Base-by-base conservation (phyloP, 1,140 invertebrate genomes). In the Cydia fagiglandana region DNA sequence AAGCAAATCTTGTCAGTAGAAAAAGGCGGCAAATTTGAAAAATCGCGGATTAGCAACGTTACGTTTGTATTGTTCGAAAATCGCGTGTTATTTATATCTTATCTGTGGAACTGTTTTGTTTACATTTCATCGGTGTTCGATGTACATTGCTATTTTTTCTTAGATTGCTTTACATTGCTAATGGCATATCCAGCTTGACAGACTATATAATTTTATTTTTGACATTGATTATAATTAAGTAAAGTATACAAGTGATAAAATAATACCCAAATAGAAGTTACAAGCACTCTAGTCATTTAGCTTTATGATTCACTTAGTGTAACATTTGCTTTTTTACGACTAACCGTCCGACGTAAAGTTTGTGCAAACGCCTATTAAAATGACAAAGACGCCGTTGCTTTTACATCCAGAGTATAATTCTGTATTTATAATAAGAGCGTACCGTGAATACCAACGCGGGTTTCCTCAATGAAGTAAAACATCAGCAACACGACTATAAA, bases 401-500 rank as follows among this genome's bases (percentile, higher is more conserved):
- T 70, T 38, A 70, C 30, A 70, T 17, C 30, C n/a, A 70, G 66
- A 38, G 30, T 30, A 70, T 70, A 70, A 70, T 70, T 70, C 34
- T 41, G 66, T 17, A 38, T 70, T 70, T 70, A n/a, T 70, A 68
- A 68, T 68, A 70, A 17, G 66, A 17, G n/a, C 66, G 34, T 38
- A 38, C 34, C 28, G 38, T 70, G 66, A 45, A 70, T 70, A 70
- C 66, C 66, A 70, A 70, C 66, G 34, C 66, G 34, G 13, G 30
- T 70, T 70, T 70, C 66, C 66, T 70, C 66, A 45, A 70, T 70
- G 66, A 70, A 70, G 66, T 70, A 70, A 70, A 70, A n/a, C 66
- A 73, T 50, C 34, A 73, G 66, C 66, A 70, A 70, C 38, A 20
- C 2, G 17, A 53, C 17, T 28, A 50, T 73, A 50, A 73, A 73